Conservation (phyloP, 2,113 vertebrate species). For the Machaerirhynchus nigripectus region DNA sequence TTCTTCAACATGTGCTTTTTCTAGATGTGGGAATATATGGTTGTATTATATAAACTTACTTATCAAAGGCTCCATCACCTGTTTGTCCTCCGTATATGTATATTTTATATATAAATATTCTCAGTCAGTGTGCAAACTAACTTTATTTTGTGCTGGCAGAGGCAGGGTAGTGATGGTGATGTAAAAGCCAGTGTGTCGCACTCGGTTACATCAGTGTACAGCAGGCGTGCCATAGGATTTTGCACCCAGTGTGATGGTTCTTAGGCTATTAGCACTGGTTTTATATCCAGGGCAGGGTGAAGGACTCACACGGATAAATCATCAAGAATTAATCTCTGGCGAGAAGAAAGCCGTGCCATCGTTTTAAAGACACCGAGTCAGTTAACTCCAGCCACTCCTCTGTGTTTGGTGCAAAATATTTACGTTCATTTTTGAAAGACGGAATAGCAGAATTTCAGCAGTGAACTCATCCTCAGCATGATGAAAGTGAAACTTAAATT, state of each 20-base stretch:
- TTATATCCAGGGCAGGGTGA: constrained; percentile 1
- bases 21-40: not conserved
- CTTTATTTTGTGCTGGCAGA: not conserved
- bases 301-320: not conserved
- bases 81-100: not conserved
- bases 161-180: not conserved
- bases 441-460: constrained; percentile 28
- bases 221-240: not conserved
- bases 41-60: not conserved
- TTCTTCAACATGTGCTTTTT: not conserved
- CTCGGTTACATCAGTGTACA: not conserved
- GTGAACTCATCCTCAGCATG: constrained; percentile 7
- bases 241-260: not conserved
- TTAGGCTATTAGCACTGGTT: not conserved
- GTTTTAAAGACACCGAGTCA: not conserved
- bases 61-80: not conserved
- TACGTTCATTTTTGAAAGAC: constrained; percentile 34
- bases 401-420: constrained; percentile 43
- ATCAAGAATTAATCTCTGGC: constrained; percentile 25
- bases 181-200: not conserved
- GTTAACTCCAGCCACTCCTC: not conserved
- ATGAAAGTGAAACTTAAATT: constrained; percentile 55
- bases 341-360: not conserved
- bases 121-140: not conserved
- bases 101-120: not conserved